Percentiles rank a stretch among this genome's conserved stretches.
Conservation (phyloP, 2,797 vertebrate species). For the Alexandromys oeconomus region DNA sequence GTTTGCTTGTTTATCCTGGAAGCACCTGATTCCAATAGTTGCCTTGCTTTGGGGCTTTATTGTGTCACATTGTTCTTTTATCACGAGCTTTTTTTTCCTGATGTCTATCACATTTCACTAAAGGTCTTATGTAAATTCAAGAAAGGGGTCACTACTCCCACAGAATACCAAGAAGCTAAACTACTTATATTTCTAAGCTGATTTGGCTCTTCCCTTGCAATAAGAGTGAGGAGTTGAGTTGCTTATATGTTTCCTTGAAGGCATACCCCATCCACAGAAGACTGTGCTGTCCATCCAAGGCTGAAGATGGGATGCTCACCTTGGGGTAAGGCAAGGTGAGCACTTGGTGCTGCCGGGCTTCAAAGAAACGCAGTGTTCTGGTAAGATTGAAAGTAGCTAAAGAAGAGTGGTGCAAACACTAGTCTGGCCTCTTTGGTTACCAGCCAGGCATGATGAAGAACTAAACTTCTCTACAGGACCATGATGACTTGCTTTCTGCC, state of each 20-base stretch:
- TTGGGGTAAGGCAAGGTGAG: not conserved
- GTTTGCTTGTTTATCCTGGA: slow-evolving; percentile 73
- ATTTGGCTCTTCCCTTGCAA: slow-evolving; percentile 60
- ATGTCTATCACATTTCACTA: slow-evolving; percentile 67
- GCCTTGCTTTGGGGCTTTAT: slow-evolving; percentile 60
- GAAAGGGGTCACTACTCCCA: slow-evolving; percentile 54
- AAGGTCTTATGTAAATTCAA: slow-evolving; percentile 73
- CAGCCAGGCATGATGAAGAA: not conserved
- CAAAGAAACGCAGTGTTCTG: slow-evolving; percentile 62
- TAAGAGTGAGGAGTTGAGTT: slow-evolving; percentile 60
- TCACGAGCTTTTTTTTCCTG: slow-evolving; percentile 49
- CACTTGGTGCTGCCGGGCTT: not conserved
- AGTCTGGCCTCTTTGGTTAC: not conserved
- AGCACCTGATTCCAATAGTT: slow-evolving; percentile 63
- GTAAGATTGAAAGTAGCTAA: slow-evolving; percentile 23
- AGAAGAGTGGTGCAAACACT: slow-evolving; percentile 21
- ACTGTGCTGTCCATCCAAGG: not conserved
- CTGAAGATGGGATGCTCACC: slow-evolving; percentile 1
- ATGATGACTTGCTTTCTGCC: not conserved
- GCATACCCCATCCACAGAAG: not conserved
- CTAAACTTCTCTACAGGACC: not conserved
- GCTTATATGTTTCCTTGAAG: slow-evolving; percentile 52
- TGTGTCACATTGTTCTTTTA: slow-evolving; percentile 68
- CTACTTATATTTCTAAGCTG: slow-evolving; percentile 58
- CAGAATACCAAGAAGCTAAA: slow-evolving; percentile 19